These are phyloP conservation scores for Diuraphis noxia DNA, from an alignment of 1,140 invertebrate genomes.

Conservation along the genomic window DNA sequence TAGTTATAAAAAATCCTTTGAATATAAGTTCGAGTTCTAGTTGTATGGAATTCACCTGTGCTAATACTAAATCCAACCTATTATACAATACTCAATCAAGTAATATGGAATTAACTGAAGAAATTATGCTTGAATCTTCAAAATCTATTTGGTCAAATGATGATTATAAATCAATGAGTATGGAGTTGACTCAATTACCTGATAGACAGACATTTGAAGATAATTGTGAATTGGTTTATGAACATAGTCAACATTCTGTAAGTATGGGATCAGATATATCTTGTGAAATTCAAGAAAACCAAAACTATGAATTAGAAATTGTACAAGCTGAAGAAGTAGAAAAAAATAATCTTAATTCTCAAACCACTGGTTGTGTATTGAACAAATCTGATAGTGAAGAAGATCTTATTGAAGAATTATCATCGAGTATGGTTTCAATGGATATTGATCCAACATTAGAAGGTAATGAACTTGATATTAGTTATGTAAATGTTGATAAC, in stretches of 20 bases:
- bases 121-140: background rate
- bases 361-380: background rate
- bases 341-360: background rate
- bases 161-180: slow-evolving; percentile 8
- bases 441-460: slow-evolving; percentile 18
- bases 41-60: slow-evolving; percentile 37
- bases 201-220: background rate
- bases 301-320: background rate
- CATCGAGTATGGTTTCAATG: slow-evolving; percentile 26
- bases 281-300: background rate
- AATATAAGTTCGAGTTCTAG: slow-evolving; percentile 5
- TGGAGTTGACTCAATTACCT: slow-evolving; percentile 17
- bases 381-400: background rate
- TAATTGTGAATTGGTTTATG: slow-evolving; percentile 4
- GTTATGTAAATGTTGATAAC: background rate
- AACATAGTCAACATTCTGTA: background rate
- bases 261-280: background rate
- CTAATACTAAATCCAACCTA: background rate
- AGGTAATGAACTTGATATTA: background rate
- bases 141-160: slow-evolving; percentile 1
- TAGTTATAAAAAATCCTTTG: background rate
- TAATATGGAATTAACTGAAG: slow-evolving; percentile 3
- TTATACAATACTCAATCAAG: background rate
- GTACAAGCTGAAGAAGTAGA: background rate
- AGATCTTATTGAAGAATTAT: background rate